phyloP scores from a whole-genome alignment of 2,113 vertebrate species.

The Zosterops borbonicus region DNA sequence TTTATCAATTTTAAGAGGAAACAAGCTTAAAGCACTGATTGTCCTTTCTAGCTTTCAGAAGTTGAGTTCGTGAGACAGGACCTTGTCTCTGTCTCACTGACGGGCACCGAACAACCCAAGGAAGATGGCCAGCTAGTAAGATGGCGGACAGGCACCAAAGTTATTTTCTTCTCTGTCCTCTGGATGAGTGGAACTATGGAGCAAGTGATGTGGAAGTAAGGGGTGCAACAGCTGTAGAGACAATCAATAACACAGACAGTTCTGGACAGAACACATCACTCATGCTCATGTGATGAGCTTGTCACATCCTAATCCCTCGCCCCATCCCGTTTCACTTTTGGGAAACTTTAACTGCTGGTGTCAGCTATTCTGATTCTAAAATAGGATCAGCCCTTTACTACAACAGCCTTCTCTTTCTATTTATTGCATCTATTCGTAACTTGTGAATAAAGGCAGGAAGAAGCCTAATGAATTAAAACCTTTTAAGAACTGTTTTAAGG shows the following conservation, averaged over 20 bases:
- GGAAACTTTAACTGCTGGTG: constrained; percentile 88
- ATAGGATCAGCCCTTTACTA: constrained; percentile 82
- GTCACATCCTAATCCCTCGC: constrained; percentile 92
- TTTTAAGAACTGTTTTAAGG: constrained; percentile 80
- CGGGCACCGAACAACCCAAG: constrained; percentile 68
- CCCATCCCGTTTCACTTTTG: constrained; percentile 88
- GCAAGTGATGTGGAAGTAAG: constrained; percentile 79
- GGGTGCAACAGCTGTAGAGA: constrained; percentile 81
- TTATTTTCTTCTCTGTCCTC: constrained; percentile 81
- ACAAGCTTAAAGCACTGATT: constrained; percentile 87
- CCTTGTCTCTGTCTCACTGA: constrained; percentile 61
- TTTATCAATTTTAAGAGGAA: constrained; percentile 70
- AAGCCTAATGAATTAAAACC: constrained; percentile 76
- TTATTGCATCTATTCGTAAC: constrained; percentile 79
- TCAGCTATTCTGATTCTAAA: constrained; percentile 94
- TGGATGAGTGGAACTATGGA: constrained; percentile 76
- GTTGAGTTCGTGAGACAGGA: constrained; percentile 53
- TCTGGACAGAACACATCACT: constrained; percentile 97
- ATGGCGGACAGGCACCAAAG: constrained; percentile 80
- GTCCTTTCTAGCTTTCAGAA: constrained; percentile 81
- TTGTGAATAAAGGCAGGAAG: constrained; percentile 75
- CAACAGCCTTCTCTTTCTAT: constrained; percentile 80
- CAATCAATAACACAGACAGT: constrained; percentile 83
- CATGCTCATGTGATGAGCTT: constrained; percentile 93
- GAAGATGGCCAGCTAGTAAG: constrained; percentile 68